These are phyloP conservation scores for Melinopterus prodromus DNA, from an alignment of 2,888 invertebrate genomes.

Conservation along the genomic window DNA sequence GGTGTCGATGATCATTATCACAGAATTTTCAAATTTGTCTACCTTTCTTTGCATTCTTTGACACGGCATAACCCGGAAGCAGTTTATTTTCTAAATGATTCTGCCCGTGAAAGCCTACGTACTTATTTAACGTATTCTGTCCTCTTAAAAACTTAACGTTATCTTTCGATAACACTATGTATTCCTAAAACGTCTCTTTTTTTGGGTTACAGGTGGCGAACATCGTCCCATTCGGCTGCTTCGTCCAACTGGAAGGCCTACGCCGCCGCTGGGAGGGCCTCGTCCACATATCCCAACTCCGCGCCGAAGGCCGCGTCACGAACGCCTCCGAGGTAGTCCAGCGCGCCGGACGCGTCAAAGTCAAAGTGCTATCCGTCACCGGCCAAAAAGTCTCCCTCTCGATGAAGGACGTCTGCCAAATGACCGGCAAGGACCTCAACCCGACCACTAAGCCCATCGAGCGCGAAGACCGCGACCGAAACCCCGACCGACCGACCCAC, in stretches of 20 bases:
- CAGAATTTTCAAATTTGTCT: too few species aligned
- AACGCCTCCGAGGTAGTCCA: constrained; percentile 94
- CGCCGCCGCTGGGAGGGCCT: constrained; percentile 92
- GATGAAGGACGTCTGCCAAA: constrained; percentile 98
- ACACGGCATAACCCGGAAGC: too few species aligned
- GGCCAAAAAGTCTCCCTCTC: constrained; percentile 95
- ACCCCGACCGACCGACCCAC: constrained; percentile 89
- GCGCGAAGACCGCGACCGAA: constrained; percentile 79
- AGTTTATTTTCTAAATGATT: too few species aligned
- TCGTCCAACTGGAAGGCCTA: constrained; percentile 93
- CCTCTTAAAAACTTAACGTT: too few species aligned
- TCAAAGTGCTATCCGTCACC: constrained; percentile 91
- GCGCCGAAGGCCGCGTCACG: constrained; percentile 92
- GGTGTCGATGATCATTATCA: too few species aligned
- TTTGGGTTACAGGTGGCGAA: constrained; percentile 79
- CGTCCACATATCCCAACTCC: constrained; percentile 94
- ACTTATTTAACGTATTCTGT: too few species aligned
- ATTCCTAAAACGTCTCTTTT: not conserved
- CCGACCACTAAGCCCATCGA: constrained; percentile 76
- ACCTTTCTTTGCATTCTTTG: too few species aligned
- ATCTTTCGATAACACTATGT: too few species aligned
- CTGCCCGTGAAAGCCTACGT: too few species aligned
- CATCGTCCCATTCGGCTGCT: constrained; percentile 98
- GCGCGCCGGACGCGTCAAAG: constrained; percentile 88
- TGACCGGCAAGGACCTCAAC: constrained; percentile 93